phyloP scores from a whole-genome alignment of 2,888 invertebrate species.

The Calameuta pallipes region DNA sequence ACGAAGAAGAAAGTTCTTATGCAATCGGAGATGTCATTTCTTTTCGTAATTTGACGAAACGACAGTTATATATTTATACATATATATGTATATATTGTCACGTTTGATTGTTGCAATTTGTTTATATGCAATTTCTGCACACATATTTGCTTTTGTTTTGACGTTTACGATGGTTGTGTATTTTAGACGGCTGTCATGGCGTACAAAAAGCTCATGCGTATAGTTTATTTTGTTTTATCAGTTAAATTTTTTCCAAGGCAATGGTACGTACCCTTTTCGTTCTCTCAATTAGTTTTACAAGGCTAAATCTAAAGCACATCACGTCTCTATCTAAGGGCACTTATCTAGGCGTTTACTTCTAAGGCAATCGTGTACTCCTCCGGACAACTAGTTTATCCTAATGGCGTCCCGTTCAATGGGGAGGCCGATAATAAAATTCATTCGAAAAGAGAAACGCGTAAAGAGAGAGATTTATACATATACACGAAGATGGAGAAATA shows the following conservation, averaged over 20 bases:
- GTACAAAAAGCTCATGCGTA: not conserved
- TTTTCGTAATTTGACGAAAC: not conserved
- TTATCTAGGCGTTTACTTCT: slow-evolving; percentile 30
- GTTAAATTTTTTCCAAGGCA: not conserved
- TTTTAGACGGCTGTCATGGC: not conserved
- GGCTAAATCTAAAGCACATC: slow-evolving; percentile 2
- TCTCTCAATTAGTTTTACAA: not conserved
- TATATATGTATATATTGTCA: not conserved
- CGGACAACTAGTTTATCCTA: not conserved
- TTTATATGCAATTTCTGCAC: not conserved
- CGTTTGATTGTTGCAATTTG: not conserved
- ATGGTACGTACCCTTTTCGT: not conserved
- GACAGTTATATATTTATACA: not conserved
- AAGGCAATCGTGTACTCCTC: not conserved
- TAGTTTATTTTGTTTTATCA: not conserved
- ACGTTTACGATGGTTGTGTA: not conserved
- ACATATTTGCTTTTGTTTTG: not conserved
- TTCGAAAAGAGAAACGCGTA: not conserved
- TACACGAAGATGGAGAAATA: not conserved
- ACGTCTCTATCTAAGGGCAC: slow-evolving; percentile 52
- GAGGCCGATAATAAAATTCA: not conserved
- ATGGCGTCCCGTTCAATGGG: not conserved
- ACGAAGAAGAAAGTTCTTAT: not conserved
- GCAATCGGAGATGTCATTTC: too few species aligned
- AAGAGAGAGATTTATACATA: not conserved